Percentiles rank a stretch among this genome's conserved stretches.
Evolutionary conservation across 2,797 vertebrate species (phyloP).

Genomic region (Gouania willdenowi): DNA sequence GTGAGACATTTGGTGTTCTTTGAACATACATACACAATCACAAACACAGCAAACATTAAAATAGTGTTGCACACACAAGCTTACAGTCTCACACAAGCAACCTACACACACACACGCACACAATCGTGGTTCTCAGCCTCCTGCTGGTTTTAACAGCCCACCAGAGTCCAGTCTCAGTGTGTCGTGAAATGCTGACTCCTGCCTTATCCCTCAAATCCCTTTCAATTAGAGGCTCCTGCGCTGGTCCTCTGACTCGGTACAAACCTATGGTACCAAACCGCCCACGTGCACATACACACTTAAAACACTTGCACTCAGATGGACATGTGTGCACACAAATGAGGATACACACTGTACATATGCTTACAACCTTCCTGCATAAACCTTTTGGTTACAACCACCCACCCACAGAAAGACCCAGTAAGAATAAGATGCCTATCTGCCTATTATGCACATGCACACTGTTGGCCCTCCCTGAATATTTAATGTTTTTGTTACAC

Average conservation of each 20-base stretch:
- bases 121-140: conserved; percentile 55
- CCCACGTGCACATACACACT: conserved; percentile 23
- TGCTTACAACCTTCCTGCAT: conserved; percentile 33
- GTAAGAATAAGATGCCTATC: conserved; percentile 52
- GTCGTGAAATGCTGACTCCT: conserved; percentile 66
- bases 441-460: conserved; percentile 69
- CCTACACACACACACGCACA: conserved; percentile 30
- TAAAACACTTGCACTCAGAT: no score
- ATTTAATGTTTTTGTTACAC: conserved; percentile 73
- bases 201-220: conserved; percentile 72
- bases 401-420: conserved; percentile 19
- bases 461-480: conserved; percentile 68
- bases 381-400: conserved; percentile 31
- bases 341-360: conserved; percentile 24
- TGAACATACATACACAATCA: conserved; percentile 19
- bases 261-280: conserved; percentile 50
- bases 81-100: conserved; percentile 13
- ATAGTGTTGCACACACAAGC: conserved; percentile 17
- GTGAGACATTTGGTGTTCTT: conserved; percentile 18
- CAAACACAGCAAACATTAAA: conserved; percentile 29
- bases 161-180: conserved; percentile 61
- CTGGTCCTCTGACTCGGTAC: conserved; percentile 56
- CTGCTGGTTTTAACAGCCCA: conserved; percentile 69
- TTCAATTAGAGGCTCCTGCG: conserved; percentile 75
- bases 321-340: conserved; percentile 9